phyloP scores from a whole-genome alignment of 2,888 invertebrate species.

The Dicranocentrus wangi region DNA sequence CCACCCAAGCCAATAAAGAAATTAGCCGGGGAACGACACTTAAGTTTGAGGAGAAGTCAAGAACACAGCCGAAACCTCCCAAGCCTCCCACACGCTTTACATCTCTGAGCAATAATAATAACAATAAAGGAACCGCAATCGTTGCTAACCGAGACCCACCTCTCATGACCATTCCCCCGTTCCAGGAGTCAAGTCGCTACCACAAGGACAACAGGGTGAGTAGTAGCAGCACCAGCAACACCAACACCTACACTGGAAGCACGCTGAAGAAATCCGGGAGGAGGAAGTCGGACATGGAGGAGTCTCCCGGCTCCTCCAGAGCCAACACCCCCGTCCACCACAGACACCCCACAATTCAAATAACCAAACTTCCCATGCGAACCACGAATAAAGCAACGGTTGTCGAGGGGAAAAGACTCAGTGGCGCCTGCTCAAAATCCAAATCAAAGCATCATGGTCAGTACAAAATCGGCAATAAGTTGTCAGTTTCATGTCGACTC shows the following conservation, averaged over 20 bases:
- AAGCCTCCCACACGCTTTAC: conserved; percentile 68
- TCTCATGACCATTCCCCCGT: conserved; percentile 24
- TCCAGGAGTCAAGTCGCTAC: conserved; percentile 6
- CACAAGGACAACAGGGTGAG: conserved; percentile 30
- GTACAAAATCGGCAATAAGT: conserved; percentile 69
- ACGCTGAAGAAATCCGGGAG: conserved; percentile 15
- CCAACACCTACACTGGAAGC: not conserved
- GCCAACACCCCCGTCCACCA: conserved; percentile 63
- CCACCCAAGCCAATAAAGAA: conserved; percentile 53
- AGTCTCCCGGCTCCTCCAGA: conserved; percentile 33
- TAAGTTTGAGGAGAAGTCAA: conserved; percentile 29
- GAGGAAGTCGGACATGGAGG: conserved; percentile 33
- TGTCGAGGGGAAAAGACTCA: conserved; percentile 48
- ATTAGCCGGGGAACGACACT: not conserved
- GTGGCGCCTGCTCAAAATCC: conserved; percentile 54
- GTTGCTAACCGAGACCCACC: not conserved
- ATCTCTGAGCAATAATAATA: conserved; percentile 43
- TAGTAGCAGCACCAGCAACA: conserved; percentile 1
- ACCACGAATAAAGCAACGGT: conserved; percentile 39
- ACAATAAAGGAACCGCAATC: conserved; percentile 6
- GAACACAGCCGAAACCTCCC: conserved; percentile 68
- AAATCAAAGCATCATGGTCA: conserved; percentile 66
- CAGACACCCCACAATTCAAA: conserved; percentile 70
- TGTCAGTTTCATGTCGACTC: conserved; percentile 68
- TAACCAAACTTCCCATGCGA: conserved; percentile 70